Evolutionary conservation across 2,797 vertebrate species (phyloP), one percentile per base, ranked within the genome.

Genomic region (Varecia variegata): DNA sequence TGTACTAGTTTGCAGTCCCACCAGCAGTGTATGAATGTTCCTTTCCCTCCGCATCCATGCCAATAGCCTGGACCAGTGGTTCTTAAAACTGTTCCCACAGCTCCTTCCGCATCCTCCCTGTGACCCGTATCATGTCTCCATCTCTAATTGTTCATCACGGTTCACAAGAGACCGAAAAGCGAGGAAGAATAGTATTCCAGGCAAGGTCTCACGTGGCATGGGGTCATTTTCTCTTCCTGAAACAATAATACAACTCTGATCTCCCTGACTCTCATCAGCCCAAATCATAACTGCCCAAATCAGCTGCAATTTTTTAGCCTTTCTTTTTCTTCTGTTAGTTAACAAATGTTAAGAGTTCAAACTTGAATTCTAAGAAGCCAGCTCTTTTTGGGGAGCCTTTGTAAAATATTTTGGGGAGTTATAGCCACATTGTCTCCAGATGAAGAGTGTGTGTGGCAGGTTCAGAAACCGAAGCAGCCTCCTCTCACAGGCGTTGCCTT

Each of bases 401-500:
- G 25, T 45, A 68, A 65, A 87, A n/a, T 76, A 25, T 68, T 81
- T 94, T 74, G 20, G 15, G 54, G 58, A 13, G 2, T 52, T 56
- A 13, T 32, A 45, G 54, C 27, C 47, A 35, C 12, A 25, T 65
- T 21, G n/a, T 79, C 95, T 94, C 21, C 32, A 82, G n/a, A 73
- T 70, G 58, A 77, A 58, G n/a, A 40, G 3, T 68, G 40, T 54
- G 1, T 47, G 21, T 65, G 35, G 23, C 70, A 83, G 56, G 52
- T 5, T 74, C 2, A 4, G 54, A 38, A 90, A 84, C 77, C 21
- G 20, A 30, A 76, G 35, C 3, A 2, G n/a, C 27, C 85, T 65
- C 73, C 35, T 60, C 67, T 96, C 47, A 94, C 47, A 38, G 73
- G 17, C 65, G 17, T 95, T 97, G 23, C 94, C 94, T 98, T 95